Conservation (phyloP, 2,888 invertebrate species). For the Polydrusus tereticollis region DNA sequence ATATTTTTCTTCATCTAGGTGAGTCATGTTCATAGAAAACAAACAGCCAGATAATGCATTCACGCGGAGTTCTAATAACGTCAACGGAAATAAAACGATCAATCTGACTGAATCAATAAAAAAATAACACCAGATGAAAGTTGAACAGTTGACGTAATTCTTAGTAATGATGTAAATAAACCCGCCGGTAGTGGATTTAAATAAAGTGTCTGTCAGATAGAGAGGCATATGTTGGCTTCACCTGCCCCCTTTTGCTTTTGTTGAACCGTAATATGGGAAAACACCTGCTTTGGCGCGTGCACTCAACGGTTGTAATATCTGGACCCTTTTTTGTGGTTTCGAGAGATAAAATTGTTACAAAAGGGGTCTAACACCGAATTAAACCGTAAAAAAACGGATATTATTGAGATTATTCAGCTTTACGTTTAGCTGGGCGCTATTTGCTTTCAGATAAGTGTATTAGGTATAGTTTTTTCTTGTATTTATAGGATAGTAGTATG, state of each 20-base stretch:
- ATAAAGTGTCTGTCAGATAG: slow-evolving; percentile 39
- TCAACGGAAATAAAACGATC: background rate
- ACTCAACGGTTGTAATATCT: slow-evolving; percentile 32
- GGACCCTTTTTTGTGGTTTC: slow-evolving; percentile 39
- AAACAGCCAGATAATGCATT: no score
- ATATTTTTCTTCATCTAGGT: no score
- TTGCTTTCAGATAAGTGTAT: slow-evolving; percentile 4
- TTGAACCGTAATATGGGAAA: slow-evolving; percentile 2
- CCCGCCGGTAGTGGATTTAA: slow-evolving; percentile 32
- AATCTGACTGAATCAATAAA: background rate
- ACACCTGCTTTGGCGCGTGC: slow-evolving; percentile 43
- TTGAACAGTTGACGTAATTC: slow-evolving; percentile 37
- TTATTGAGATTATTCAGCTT: background rate
- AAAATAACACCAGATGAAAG: slow-evolving; percentile 27
- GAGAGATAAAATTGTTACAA: slow-evolving; percentile 38
- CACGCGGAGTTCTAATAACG: no score
- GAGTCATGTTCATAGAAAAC: no score
- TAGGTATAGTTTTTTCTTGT: no score
- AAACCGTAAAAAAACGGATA: slow-evolving; percentile 12
- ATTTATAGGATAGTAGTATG: no score
- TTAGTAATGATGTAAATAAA: slow-evolving; percentile 29
- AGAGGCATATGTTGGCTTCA: slow-evolving; percentile 40
- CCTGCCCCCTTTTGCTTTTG: slow-evolving; percentile 33
- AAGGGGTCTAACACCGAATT: slow-evolving; percentile 19
- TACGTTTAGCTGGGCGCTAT: background rate